Percentiles rank a stretch among this genome's conserved stretches.
Evolutionary conservation across 2,797 vertebrate species (phyloP).

Genomic region (Amblyopsis hoosieri): DNA sequence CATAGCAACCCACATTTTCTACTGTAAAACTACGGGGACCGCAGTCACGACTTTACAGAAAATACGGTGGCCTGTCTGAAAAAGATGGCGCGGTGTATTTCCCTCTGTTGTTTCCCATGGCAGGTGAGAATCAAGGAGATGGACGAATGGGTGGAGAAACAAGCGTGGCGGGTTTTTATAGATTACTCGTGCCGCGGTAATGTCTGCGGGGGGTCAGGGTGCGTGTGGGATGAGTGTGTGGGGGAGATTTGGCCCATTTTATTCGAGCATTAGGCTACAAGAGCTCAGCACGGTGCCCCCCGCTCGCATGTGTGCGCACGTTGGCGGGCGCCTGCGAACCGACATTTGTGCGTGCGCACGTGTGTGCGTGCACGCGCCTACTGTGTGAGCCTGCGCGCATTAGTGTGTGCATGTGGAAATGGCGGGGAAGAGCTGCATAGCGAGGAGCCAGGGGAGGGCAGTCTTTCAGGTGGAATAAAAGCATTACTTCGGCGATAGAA

Average conservation of each 20-base stretch:
- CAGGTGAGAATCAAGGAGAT: constrained; percentile 10
- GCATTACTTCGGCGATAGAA: constrained; percentile 74
- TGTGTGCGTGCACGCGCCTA: constrained; percentile 5
- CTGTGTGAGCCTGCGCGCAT: background rate
- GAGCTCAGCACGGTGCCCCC: constrained; percentile 38
- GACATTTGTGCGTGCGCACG: background rate
- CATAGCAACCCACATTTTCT: background rate
- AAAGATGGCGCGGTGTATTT: constrained; percentile 6
- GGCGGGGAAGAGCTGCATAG: constrained; percentile 22
- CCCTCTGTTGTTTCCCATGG: background rate
- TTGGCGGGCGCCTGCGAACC: background rate
- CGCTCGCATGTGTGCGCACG: constrained; percentile 2
- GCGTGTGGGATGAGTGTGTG: constrained; percentile 37
- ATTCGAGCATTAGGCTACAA: constrained; percentile 32
- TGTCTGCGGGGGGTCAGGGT: constrained; percentile 23
- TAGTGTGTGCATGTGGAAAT: background rate
- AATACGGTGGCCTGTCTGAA: constrained; percentile 21
- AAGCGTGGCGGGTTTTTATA: constrained; percentile 26
- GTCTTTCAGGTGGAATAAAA: constrained; percentile 78
- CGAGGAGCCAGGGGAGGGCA: constrained; percentile 57
- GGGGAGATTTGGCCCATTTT: constrained; percentile 44
- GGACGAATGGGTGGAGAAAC: constrained; percentile 17
- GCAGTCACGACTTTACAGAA: constrained; percentile 20
- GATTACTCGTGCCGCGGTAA: constrained; percentile 33
- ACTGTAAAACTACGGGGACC: background rate